A percentile compares a stretch with the other conserved stretches of the same genome.
Conservation (phyloP, 1,140 invertebrate genomes). For the Leptinotarsa defecta region DNA sequence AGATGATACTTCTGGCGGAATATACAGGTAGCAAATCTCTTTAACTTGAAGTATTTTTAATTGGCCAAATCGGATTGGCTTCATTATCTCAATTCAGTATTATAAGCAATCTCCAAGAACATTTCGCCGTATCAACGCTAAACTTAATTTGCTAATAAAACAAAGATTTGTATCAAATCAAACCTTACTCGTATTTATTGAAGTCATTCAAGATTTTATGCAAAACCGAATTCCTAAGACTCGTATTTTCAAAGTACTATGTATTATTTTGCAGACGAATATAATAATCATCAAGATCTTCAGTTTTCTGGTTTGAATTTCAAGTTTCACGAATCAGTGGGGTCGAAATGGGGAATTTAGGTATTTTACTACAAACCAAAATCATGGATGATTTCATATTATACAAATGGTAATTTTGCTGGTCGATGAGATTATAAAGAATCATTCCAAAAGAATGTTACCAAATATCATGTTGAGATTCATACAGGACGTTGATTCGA, state of each 20-base stretch:
- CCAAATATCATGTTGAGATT: no score
- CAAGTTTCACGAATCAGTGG: neutral
- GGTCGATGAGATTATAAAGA: no score
- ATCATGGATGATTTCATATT: neutral
- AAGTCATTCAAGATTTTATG: slow-evolving; percentile 20
- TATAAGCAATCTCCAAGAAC: slow-evolving; percentile 15
- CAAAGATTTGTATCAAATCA: slow-evolving; percentile 25
- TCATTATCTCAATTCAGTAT: slow-evolving; percentile 21
- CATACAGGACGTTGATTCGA: no score
- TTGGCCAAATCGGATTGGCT: slow-evolving; percentile 30
- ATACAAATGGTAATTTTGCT: no score
- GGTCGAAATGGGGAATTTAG: neutral
- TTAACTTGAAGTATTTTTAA: slow-evolving; percentile 28
- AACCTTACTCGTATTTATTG: slow-evolving; percentile 16
- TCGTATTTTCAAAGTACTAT: neutral
- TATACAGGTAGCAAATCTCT: slow-evolving; percentile 15
- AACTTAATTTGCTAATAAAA: slow-evolving; percentile 9
- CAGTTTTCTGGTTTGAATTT: neutral
- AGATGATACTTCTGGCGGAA: neutral
- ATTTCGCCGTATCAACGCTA: slow-evolving; percentile 12
- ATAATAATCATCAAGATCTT: neutral
- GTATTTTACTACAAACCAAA: neutral
- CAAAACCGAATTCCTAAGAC: slow-evolving; percentile 16
- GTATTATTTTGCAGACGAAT: neutral
- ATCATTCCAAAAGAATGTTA: no score